Percentiles rank a stretch among this genome's conserved stretches.
phyloP scores from a whole-genome alignment of 53 echinoderm and acorn worm species.

The Echinarachnius parma region DNA sequence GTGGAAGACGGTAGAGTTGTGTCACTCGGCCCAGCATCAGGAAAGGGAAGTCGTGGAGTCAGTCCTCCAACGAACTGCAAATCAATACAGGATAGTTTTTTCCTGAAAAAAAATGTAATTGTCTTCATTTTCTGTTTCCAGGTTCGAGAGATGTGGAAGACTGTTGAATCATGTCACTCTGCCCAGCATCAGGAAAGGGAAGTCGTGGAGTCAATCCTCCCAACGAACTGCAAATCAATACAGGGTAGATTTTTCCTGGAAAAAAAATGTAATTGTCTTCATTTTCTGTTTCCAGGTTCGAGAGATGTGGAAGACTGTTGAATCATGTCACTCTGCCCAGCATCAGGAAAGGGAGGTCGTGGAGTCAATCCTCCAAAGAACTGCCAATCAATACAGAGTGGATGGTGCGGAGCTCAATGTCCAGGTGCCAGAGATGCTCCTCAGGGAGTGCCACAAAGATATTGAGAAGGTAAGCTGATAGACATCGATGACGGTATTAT shows the following conservation, averaged over 20 bases:
- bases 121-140: constrained; percentile 84
- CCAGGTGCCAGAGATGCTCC: constrained; percentile 86
- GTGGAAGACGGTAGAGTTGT: constrained; percentile 69
- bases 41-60: constrained; percentile 83
- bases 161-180: constrained; percentile 51
- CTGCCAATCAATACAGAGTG: constrained; percentile 59
- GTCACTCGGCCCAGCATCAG: constrained; percentile 49
- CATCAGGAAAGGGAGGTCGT: constrained; percentile 73
- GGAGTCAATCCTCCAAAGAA: constrained; percentile 65
- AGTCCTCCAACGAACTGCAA: constrained; percentile 60
- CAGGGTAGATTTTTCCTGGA: constrained; percentile 73
- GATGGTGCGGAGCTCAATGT: constrained; percentile 86
- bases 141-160: constrained; percentile 87
- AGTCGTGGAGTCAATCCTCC: constrained; percentile 79
- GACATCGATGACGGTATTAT: no score
- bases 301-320: constrained; percentile 78
- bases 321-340: constrained; percentile 50
- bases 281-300: constrained; percentile 79
- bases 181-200: constrained; percentile 66
- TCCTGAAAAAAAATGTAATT: no score
- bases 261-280: no score
- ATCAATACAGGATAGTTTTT: constrained; percentile 67
- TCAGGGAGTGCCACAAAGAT: constrained; percentile 91
- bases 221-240: constrained; percentile 57
- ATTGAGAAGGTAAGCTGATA: constrained; percentile 67